These are phyloP conservation scores for Vidua chalybeata DNA, from an alignment of 2,113 vertebrate genomes.

Conservation along the genomic window DNA sequence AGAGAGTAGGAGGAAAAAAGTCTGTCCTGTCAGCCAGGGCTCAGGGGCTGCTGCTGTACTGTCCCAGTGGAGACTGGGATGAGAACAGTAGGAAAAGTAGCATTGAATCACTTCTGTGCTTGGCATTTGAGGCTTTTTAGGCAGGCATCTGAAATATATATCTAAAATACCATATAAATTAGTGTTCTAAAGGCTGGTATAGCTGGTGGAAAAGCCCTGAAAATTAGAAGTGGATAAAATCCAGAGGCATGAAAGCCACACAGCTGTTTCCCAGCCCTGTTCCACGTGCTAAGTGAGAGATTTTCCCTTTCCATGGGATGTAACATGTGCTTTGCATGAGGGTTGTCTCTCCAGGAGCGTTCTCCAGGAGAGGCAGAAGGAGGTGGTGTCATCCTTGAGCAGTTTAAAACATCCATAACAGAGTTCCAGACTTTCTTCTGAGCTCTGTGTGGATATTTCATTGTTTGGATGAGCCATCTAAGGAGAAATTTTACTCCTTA, in stretches of 20 bases:
- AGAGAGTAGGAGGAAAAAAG: not conserved
- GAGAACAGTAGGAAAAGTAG: not conserved
- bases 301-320: not conserved
- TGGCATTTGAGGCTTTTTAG: not conserved
- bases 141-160: accelerated
- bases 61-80: not conserved
- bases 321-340: accelerated
- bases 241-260: not conserved
- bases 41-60: not conserved
- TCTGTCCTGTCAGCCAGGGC: not conserved
- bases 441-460: not conserved
- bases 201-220: not conserved
- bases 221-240: not conserved
- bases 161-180: accelerated
- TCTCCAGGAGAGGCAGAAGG: not conserved
- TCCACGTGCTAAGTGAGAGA: not conserved
- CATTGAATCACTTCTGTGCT: not conserved
- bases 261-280: accelerated
- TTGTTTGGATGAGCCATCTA: not conserved
- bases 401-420: not conserved
- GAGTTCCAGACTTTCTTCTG: not conserved
- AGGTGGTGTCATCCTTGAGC: not conserved
- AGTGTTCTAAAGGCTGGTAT: not conserved
- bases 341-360: not conserved
- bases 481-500: not conserved